Evolutionary conservation across 2,797 vertebrate species (phyloP), one percentile per base, ranked within the genome.

Genomic region (Microctenopoma lineatum): DNA sequence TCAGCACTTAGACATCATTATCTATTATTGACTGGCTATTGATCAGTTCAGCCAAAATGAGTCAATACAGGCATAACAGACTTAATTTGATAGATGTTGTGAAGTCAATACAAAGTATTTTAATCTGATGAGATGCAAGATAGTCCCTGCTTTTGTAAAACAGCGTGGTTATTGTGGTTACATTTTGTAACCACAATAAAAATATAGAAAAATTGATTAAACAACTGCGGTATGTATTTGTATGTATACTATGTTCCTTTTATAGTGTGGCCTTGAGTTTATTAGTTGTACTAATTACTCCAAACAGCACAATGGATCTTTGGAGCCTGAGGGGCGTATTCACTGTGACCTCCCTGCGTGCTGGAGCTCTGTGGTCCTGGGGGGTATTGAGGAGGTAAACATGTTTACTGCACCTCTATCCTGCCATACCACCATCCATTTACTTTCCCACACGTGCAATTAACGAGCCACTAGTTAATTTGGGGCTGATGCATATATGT

Each of bases 401-500:
- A 92, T 88, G 89, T 89, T 88, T 84, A 91, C 87, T 87, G 88
- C 83, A 84, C 80, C 84, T 88, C 81, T 51, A 82, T 75, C 59
- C 75, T 18, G 12, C 72, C 46, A 14, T 58, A 82, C 84, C 77
- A 47, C 73, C 85, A 87, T 80, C 77, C 89, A 92, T 92, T 93
- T 90, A 88, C 83, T 87, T 90, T 85, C 88, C 84, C 89, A 86
- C 87, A 87, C 46, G 85, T 79, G 86, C 92, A 91, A 93, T 93
- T 92, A 93, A 92, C 70, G 87, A 89, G 86, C 67, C 80, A 77
- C 75, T 74, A 50, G 81, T 91, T 93, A 92, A 95, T 94, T 94
- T 94, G 85, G 73, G 85, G 81, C 80, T 80, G 77, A 83, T 60
- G 88, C 87, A 81, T 90, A 87, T 92, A 94, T 93, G 92, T 90